phyloP scores from a whole-genome alignment of 2,888 invertebrate genomes.

The Drosophila niveifrons region DNA sequence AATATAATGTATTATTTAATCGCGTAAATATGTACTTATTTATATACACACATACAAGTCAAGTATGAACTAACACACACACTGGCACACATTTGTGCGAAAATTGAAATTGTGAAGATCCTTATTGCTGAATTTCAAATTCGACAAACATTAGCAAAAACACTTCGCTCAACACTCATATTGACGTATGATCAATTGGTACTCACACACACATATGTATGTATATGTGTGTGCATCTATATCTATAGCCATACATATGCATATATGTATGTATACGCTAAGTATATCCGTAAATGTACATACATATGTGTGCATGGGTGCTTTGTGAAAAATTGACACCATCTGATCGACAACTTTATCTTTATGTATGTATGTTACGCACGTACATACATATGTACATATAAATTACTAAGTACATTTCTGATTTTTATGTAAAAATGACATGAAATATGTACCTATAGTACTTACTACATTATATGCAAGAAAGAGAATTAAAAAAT shows the following conservation, averaged over 20 bases:
- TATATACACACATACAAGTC: not conserved
- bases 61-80: not conserved
- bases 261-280: too few relatives aligned
- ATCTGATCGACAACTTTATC: slow-evolving; percentile 13
- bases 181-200: not conserved
- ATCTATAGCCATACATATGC: too few relatives aligned
- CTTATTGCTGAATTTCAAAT: not conserved
- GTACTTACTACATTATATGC: not conserved
- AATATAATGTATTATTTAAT: not conserved
- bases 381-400: slow-evolving; percentile 2
- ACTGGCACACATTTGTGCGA: not conserved
- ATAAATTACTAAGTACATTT: not conserved
- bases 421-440: too few relatives aligned
- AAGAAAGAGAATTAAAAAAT: not conserved
- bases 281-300: too few relatives aligned
- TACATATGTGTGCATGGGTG: slow-evolving; percentile 1
- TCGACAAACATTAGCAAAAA: not conserved
- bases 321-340: not conserved
- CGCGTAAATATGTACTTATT: not conserved
- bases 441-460: too few relatives aligned
- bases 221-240: too few relatives aligned
- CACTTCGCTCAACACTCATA: not conserved
- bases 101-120: not conserved
- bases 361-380: too few relatives aligned
- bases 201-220: not conserved